Evolutionary conservation across 2,888 invertebrate genomes (phyloP), one percentile per base, ranked within the genome.

Genomic region (Thecophora atra): DNA sequence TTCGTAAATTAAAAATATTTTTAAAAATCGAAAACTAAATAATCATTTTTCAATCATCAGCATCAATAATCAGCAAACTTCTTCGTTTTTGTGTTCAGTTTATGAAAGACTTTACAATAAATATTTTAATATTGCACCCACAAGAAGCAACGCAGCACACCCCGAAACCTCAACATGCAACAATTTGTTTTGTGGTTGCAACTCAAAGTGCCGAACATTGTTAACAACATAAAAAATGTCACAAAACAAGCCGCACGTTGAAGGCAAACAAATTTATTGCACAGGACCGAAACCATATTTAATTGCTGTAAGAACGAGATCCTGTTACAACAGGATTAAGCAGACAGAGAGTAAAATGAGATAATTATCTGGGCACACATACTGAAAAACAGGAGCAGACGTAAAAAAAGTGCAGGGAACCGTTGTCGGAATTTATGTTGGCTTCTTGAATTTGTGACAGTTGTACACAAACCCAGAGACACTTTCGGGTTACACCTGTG

Each of bases 151-250:
- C 37, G 7, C 19, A 58, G 68, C 56, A 68, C 58, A 58, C 68
- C 68, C 68, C 68, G 58, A 68, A 52, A 56, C 19, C 28, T 15
- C n/a, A 37, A 37, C 24, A 24, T 56, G n/a, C 15, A 42, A 68
- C 68, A 58, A 37, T 56, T 64, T 67, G 47, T 47, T 24, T 17
- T 44, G 26, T 19, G n/a, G 37, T 26, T 67, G 67, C 58, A 56
- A 42, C 47, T 6, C 37, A 37, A 37, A 37, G 37, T 37, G 37
- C 37, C 37, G 47, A 58, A 47, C 70, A 73, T 77, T 82, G 81
- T 79, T 82, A 83, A 84, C 82, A 81, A 83, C 83, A 84, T 83
- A 83, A 84, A 11, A 82, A 83, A 84, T 84, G 84, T 83, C 85
- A 83, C 83, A 83, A 85, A 83, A 83, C 83, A 84, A 83, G 80